Base-by-base conservation (phyloP, 1,140 invertebrate species). In the Galleria mellonella region DNA sequence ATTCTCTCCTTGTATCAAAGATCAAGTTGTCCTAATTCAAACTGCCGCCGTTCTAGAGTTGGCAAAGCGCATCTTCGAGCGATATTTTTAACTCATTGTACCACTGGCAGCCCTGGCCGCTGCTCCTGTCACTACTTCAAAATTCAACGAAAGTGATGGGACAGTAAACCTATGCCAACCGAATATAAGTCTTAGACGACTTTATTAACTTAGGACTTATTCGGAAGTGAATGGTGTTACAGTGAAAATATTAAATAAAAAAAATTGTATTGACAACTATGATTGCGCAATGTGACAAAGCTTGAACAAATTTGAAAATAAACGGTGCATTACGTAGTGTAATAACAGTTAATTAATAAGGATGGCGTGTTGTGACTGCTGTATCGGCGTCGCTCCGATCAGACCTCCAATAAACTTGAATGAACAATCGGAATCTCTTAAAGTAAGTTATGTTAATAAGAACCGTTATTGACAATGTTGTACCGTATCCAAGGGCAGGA, bases 391-490 rank as follows among this genome's bases (percentile, higher is more conserved):
- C 33, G 76, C 89, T 48, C 91, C 91, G 13, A 89, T 95, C 47
- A 89, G 90, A 55, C 88, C 90, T 47, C 93, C 94, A 37, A 92
- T 96, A 68, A 92, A 92, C 73, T 84, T 94, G 40, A 89, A 69
- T 64, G 90, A 91, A 55, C 94, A 96, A 72, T 95, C 93, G 35
- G 93, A 95, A 64, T 75, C 90, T 54, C 83, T 94, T 43, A 94
- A 92, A 92, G 94, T 95, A 83, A 90, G 87, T 77, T 9, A 32
- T 40, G 28, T 13, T 6, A 35, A 9, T 28, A 12, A 30, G n/a
- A 4, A 17, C 14, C 6, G 6, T 23, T 23, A 23, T 23, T 23
- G 17, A 23, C 17, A 23, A 23, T 23, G 6, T 2, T n/a, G 11
- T 32, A 12, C 12, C 32, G 11, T n/a, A 12, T 10, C 9, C 32